These are phyloP conservation scores for Dioctria linearis DNA, from an alignment of 2,888 invertebrate species.

Conservation along the genomic window DNA sequence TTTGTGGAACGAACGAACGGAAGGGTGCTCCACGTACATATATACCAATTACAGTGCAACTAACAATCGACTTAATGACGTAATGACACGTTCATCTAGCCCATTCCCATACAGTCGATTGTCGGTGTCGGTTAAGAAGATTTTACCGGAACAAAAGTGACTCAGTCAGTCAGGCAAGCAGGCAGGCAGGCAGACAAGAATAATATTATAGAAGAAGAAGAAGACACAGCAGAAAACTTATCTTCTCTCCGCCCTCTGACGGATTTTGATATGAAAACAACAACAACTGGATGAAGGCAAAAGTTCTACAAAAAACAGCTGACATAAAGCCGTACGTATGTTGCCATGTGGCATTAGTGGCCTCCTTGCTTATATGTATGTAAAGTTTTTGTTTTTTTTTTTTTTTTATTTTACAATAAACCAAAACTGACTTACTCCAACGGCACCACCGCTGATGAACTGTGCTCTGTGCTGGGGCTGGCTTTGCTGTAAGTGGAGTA, in stretches of 20 bases:
- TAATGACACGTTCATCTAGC: conserved; percentile 54
- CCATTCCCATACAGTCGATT: neutral
- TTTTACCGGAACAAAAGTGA: conserved; percentile 16
- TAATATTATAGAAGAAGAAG: conserved; percentile 1
- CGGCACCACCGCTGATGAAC: neutral
- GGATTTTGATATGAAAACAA: neutral
- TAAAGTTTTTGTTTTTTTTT: conserved; percentile 25
- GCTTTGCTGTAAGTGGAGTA: neutral
- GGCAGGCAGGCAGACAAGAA: conserved; percentile 27
- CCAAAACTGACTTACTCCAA: neutral
- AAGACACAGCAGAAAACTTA: neutral
- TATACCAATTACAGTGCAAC: conserved; percentile 17
- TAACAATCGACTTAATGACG: conserved; percentile 56
- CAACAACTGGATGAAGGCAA: neutral
- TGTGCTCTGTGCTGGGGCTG: neutral
- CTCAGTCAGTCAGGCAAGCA: conserved; percentile 8
- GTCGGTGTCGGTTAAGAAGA: conserved; percentile 4
- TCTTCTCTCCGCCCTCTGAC: too few relatives aligned
- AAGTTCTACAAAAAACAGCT: conserved; percentile 43
- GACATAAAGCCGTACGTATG: conserved; percentile 31
- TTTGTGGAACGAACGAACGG: conserved; percentile 28
- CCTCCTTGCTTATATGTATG: conserved; percentile 23
- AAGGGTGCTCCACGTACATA: conserved; percentile 17
- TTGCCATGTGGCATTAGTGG: conserved; percentile 43
- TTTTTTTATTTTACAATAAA: neutral